Base-by-base conservation (phyloP, 2,113 vertebrate species). In the Pluvialis apricaria region DNA sequence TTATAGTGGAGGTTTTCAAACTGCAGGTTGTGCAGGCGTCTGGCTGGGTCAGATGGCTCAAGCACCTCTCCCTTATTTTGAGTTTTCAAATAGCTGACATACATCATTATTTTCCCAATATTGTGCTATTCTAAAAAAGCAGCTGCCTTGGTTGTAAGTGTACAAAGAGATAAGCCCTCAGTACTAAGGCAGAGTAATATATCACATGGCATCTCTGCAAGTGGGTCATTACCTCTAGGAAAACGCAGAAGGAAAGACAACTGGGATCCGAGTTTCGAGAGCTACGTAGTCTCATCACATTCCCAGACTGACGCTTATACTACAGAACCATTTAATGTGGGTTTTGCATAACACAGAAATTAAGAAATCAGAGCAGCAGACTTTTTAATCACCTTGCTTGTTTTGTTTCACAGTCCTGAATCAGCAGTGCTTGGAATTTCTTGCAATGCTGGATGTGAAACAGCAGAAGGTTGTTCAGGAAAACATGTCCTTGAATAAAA, bases 391-490 rank as follows among this genome's bases (percentile, higher is more conserved):
- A 6, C 38, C 51, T 32, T 9, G 4, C 47, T 66, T 76, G 17
- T 83, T 96, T 81, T 88, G 34, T 89, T 90, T 97, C 90, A 28
- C 80, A 99, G 99, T 97, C 88, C 72, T 99, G 71, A 98, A 97
- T 81, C 98, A 97, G 68, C 98, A 98, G 93, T 98, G 97, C 89
- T 93, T 98, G 96, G 99, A 99, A 96, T 97, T 98, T 32, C 96
- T 99, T 21, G 98, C 98, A 47, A 97, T 99, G 98, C 96, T 99
- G 16, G 98, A 98, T 69, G 87, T 98, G 73, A 98, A 97, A 62
- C 98, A 99, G 76, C 98, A 98, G 98, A 98, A 98, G 68, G 90
- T 95, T 61, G 97, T 98, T 92, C 98, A 98, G 95, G 98, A 97
- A 69, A 98, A 96, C 32, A 89, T 96, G 83, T 97, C 91, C 10